Base-by-base conservation (phyloP, 2,888 invertebrate species). In the Temnothorax ravouxi region DNA sequence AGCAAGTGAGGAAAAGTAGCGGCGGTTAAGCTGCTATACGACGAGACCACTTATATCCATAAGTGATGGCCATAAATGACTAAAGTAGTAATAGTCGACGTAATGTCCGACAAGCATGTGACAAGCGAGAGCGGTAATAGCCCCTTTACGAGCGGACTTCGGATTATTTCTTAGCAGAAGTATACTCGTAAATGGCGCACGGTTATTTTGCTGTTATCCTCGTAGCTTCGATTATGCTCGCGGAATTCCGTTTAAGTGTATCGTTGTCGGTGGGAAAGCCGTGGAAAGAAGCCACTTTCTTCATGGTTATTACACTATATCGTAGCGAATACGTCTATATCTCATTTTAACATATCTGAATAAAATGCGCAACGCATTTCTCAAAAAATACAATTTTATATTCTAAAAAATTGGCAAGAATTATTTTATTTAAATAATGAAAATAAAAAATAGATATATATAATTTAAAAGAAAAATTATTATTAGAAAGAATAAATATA, bases 51-150 rank as follows among this genome's bases (percentile, higher is more conserved):
- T 75, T 64, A 64, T 64, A 75, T 82, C 41, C 74, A 54, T 75
- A 62, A 82, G 64, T 75, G 66, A 62, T 62, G 38, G n/a, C 9
- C 76, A 47, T 83, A 83, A 85, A 85, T 77, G 76, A 71, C 50
- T 29, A 61, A 56, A 84, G 61, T 69, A 64, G 82, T 87, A 80
- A 79, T 52, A 79, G 81, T 79, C 74, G 66, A n/a, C 44, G 64
- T 82, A 82, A 87, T 64, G 67, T 84, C 81, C 34, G 38, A 59
- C 79, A 34, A 21, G 84, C 84, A 82, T 83, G 84, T 71, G 52
- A 76, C 41, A 52, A 62, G 47, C 83, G 38, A 59, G n/a, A 41
- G 56, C 29, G 71, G 44, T 72, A 77, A 66, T 56, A 47, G 29
- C 44, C 4, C 82, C 62, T 72, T 87, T 81, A 83, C 77, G 83